phyloP scores from a whole-genome alignment of 2,888 invertebrate genomes.

The Leucozona laternaria region DNA sequence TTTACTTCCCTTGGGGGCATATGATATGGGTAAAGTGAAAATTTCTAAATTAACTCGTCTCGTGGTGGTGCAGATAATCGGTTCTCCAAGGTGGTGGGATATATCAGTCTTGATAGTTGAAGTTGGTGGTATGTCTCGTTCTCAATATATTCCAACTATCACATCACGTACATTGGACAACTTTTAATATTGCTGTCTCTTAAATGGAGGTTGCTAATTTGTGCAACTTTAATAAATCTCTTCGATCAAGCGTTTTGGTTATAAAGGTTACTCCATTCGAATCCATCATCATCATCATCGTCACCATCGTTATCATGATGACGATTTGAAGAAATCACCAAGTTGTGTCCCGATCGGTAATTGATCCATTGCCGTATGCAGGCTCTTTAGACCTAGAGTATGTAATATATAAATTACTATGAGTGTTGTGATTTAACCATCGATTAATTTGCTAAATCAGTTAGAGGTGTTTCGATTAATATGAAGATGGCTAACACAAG shows the following conservation, averaged over 20 bases:
- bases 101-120: constrained; percentile 7
- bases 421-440: constrained; percentile 40
- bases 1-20: constrained; percentile 56
- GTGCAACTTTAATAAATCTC: constrained; percentile 28
- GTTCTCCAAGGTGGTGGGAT: constrained; percentile 28
- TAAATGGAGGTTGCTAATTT: constrained; percentile 46
- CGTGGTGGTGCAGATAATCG: constrained; percentile 21
- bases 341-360: neutral
- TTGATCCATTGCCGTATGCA: constrained; percentile 58
- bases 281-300: constrained; percentile 33
- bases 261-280: constrained; percentile 38
- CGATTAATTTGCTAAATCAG: constrained; percentile 63
- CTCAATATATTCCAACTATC: constrained; percentile 12
- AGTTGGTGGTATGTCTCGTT: constrained; percentile 13
- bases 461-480: constrained; percentile 34
- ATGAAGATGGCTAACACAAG: constrained; percentile 26
- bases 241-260: constrained; percentile 12
- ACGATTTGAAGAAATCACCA: constrained; percentile 59
- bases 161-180: constrained; percentile 5
- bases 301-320: constrained; percentile 31
- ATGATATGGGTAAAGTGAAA: constrained; percentile 37
- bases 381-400: constrained; percentile 46
- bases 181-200: constrained; percentile 38
- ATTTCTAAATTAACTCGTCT: constrained; percentile 70
- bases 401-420: constrained; percentile 38